phyloP scores from a whole-genome alignment of 2,113 vertebrate genomes.

The Gymnobelideus leadbeateri region DNA sequence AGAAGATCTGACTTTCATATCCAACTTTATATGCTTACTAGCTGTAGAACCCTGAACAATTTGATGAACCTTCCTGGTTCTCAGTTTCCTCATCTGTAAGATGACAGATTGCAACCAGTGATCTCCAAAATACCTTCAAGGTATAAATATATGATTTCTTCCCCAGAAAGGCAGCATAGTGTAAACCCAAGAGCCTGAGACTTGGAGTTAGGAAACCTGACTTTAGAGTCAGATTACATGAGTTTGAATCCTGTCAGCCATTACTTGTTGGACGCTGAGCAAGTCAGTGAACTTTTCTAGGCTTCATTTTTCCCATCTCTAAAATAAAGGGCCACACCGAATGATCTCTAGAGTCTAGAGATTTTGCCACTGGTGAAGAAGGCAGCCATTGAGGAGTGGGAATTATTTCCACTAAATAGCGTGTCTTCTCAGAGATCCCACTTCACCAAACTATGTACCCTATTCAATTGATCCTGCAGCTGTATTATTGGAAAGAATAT shows the following conservation, averaged over 20 bases:
- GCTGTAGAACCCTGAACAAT: background rate
- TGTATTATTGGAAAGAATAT: background rate
- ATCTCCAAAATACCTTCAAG: background rate
- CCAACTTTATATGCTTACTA: background rate
- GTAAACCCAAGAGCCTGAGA: background rate
- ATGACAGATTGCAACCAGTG: background rate
- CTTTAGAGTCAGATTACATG: background rate
- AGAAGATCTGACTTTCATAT: background rate
- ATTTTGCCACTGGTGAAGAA: background rate
- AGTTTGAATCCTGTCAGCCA: background rate
- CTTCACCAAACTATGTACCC: background rate
- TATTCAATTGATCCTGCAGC: background rate
- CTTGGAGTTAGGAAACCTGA: background rate
- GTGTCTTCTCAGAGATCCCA: background rate
- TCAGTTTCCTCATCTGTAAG: background rate
- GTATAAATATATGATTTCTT: background rate
- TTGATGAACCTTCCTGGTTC: background rate
- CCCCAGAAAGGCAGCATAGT: background rate
- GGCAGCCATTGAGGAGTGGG: background rate
- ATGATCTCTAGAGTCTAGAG: background rate
- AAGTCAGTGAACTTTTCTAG: background rate
- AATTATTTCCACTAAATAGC: background rate
- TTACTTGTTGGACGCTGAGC: background rate
- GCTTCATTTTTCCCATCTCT: background rate
- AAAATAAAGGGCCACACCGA: background rate